Conservation (phyloP, 2,113 vertebrate genomes). For the Nyctereutes procyonoides region DNA sequence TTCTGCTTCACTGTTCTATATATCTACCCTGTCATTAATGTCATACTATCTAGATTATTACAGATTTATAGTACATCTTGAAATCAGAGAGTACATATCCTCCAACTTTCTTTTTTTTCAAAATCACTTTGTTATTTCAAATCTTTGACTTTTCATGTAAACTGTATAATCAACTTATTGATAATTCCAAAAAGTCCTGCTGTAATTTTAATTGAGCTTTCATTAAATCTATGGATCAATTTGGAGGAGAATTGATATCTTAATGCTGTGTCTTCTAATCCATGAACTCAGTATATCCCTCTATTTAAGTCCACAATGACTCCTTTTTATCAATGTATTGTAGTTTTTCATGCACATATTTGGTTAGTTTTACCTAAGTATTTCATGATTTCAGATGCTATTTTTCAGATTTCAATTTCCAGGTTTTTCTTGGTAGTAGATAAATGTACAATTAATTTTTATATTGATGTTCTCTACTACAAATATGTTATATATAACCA, state of each 20-base stretch:
- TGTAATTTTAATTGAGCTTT: constrained; percentile 3
- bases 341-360: not conserved
- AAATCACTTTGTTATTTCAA: constrained; percentile 17
- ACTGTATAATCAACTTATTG: not conserved
- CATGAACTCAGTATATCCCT: not conserved
- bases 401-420: not conserved
- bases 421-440: not conserved
- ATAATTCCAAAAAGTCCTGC: not conserved
- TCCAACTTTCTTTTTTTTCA: not conserved
- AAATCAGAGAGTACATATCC: not conserved
- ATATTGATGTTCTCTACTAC: not conserved
- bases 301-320: not conserved
- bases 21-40: not conserved
- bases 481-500: not conserved
- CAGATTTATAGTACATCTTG: not conserved
- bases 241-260: not conserved
- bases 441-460: not conserved
- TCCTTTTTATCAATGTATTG: not conserved
- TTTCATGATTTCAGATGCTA: not conserved
- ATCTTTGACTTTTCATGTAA: not conserved
- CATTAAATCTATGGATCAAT: not conserved
- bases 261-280: not conserved
- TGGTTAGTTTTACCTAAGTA: not conserved
- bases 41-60: not conserved
- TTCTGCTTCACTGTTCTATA: not conserved